These are phyloP conservation scores for Sebastes miniatus DNA, from an alignment of 2,797 vertebrate species.

Conservation along the genomic window DNA sequence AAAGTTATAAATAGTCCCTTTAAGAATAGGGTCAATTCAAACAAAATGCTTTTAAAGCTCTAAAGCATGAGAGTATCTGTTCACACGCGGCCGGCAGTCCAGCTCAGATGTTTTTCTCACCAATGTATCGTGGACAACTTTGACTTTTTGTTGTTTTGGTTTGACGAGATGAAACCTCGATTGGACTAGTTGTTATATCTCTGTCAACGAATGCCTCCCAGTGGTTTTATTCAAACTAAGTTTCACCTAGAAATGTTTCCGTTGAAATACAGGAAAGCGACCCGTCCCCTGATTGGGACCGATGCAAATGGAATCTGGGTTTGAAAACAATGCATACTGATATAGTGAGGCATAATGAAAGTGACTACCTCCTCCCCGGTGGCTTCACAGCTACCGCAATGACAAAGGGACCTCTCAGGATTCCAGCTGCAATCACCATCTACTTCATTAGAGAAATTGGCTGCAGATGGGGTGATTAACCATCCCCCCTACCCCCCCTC, in stretches of 20 bases:
- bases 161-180: neutral
- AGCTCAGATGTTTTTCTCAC: neutral
- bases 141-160: neutral
- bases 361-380: constrained; percentile 2
- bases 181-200: neutral
- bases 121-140: neutral
- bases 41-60: too few species aligned
- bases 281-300: neutral
- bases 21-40: too few species aligned
- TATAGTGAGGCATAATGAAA: constrained; percentile 27
- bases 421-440: constrained; percentile 55
- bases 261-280: neutral
- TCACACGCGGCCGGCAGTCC: too few species aligned
- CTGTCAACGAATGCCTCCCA: neutral
- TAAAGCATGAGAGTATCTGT: too few species aligned
- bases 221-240: neutral
- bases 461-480: constrained; percentile 55
- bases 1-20: too few species aligned
- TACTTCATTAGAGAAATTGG: constrained; percentile 67
- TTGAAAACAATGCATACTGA: constrained; percentile 15
- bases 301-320: constrained; percentile 1
- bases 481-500: fast-evolving
- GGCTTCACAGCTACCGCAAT: constrained; percentile 12
- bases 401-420: constrained; percentile 43
- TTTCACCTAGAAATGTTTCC: neutral